Evolutionary conservation across 2,888 invertebrate species (phyloP), one percentile per base, ranked within the genome.

Genomic region (Cryptus armator): DNA sequence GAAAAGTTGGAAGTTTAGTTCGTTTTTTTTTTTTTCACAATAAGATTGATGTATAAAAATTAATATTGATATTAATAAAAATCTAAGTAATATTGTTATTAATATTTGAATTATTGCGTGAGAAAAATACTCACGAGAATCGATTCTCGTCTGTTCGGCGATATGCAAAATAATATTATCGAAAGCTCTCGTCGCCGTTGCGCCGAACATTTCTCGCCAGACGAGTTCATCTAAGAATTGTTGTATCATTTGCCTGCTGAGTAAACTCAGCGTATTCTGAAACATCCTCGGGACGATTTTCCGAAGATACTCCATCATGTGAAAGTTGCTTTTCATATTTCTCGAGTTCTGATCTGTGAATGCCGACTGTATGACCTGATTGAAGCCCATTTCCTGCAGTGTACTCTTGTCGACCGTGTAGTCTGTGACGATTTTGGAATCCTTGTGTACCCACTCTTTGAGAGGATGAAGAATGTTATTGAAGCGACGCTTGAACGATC

Each of bases 261-360:
- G 94, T 86, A 98, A 92, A 10, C 97, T 97, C 7, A 98, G 93
- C 0, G 98, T 98, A 88, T 97, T 98, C 94, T 98, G 97, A 94
- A 98, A 98, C 98, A 98, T 98, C 90, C 98, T 95, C 0, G 98
- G 98, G 2, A 98, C 97, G 76, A 98, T 97, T 86, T 97, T 95
- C 44, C 98, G 94, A 86, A 98, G 94, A 91, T 98, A 98, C 90
- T 98, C 97, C 98, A 98, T 98, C 7, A 98, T 97, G 77, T 96
- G 96, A 0, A 96, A 95, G 89, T 97, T 97, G 72, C 96, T 96
- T 86, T 96, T 95, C 87, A 95, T 94, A 29, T 94, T 94, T 0
- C 94, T 91, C 0, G 95, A 92, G 77, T 94, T 94, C 72, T 95
- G 90, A 90, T 96, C 94, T 19, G 92, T 93, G 14, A 94, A 92